phyloP scores from a whole-genome alignment of 1,140 invertebrate genomes.

The Caenorhabditis briggsae region DNA sequence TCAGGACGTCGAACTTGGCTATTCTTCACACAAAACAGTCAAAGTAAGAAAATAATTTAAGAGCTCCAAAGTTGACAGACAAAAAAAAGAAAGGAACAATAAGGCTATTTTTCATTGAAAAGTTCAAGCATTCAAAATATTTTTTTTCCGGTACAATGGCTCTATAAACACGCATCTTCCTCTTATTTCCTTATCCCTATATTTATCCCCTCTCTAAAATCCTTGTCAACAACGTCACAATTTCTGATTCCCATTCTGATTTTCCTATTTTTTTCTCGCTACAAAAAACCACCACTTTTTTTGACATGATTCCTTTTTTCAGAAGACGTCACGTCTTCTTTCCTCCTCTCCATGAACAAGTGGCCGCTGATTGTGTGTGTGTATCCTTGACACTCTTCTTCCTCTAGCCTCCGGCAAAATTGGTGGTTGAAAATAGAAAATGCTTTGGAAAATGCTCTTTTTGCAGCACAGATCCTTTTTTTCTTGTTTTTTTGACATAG shows the following conservation, averaged over 20 bases:
- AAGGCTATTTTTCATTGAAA: no score
- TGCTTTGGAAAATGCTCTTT: background rate
- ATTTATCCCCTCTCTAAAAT: constrained; percentile 8
- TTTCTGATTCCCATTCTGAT: background rate
- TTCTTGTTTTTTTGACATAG: background rate
- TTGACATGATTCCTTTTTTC: background rate
- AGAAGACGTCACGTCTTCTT: constrained; percentile 11
- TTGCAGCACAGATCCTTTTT: background rate
- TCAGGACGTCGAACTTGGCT: no score
- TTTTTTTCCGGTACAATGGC: background rate
- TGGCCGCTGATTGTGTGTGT: constrained; percentile 39
- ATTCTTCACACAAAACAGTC: no score
- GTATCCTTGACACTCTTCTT: constrained; percentile 13
- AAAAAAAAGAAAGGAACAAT: no score
- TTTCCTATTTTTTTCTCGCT: background rate
- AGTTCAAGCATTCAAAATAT: no score
- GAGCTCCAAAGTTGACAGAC: no score
- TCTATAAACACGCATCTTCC: background rate
- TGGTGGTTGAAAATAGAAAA: constrained; percentile 24
- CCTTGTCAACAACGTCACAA: background rate
- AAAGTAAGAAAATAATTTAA: no score
- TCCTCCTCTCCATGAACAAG: background rate
- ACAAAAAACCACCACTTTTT: no score
- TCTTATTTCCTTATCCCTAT: background rate
- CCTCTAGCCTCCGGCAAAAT: background rate